These are phyloP conservation scores for Myanophis thanlyinensis DNA, from an alignment of 2,113 vertebrate species.

Conservation along the genomic window DNA sequence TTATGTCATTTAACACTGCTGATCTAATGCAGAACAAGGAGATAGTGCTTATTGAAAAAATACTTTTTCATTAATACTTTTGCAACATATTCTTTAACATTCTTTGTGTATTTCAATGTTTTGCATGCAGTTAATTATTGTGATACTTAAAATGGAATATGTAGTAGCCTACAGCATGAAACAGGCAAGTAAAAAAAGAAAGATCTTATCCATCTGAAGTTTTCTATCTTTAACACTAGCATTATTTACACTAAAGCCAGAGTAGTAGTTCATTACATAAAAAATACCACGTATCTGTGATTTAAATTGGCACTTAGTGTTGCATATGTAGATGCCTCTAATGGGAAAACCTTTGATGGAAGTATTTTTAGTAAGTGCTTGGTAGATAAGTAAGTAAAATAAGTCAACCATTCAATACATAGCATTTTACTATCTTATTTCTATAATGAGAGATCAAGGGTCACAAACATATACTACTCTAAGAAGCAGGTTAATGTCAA, in stretches of 20 bases:
- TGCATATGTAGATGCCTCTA: not conserved
- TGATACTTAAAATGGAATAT: constrained; percentile 37
- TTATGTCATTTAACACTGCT: constrained; percentile 40
- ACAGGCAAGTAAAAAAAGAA: not conserved
- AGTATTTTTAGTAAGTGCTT: not conserved
- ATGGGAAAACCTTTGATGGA: not conserved
- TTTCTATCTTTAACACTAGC: not conserved
- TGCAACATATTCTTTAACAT: constrained; percentile 56
- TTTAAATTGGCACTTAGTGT: not conserved
- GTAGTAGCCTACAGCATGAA: constrained; percentile 43
- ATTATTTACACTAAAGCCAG: not conserved
- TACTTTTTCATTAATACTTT: constrained; percentile 62
- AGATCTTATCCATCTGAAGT: not conserved
- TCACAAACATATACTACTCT: constrained; percentile 40
- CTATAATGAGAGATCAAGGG: constrained; percentile 53
- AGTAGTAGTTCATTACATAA: not conserved
- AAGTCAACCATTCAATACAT: not conserved
- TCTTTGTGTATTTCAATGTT: constrained; percentile 58
- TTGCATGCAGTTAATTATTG: constrained; percentile 50
- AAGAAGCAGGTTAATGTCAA: constrained; percentile 46
- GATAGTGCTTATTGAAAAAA: constrained; percentile 41
- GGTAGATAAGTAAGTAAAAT: not conserved
- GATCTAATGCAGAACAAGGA: constrained; percentile 51
- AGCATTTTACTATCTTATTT: constrained; percentile 51
- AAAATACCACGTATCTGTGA: not conserved